Base-by-base conservation (phyloP, 2,888 invertebrate genomes). In the Gymnoscelis rufifasciata region DNA sequence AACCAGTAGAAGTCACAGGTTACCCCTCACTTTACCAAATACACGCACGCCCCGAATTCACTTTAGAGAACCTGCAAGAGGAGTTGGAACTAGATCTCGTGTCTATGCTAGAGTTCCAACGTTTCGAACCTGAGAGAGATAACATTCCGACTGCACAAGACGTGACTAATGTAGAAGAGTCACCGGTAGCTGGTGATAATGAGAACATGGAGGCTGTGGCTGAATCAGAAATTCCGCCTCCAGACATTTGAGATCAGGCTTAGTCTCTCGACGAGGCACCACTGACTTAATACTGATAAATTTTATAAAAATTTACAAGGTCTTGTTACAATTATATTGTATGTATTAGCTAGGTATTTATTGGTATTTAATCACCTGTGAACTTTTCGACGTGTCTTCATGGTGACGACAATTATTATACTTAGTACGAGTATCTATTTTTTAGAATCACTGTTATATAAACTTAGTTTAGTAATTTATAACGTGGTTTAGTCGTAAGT, bases 241-340 rank as follows among this genome's bases (percentile, higher is more conserved):
- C 59, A 33, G 38, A 36, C 37, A 12, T 45, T 38, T 45, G 49
- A 45, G 35, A 35, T 10, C 28, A 37, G 14, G 19, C 36, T 14
- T 1, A 7, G 10, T 38, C 33, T 44, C 28, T 6, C 10, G n/a
- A 33, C 13, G 37, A 44, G 40, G 14, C 47, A 57, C 64, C 59
- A 62, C 52, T 35, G 48, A 64, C 46, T 55, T 33, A 7, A 62
- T 63, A 33, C 3, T 69, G 68, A 68, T 71, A 58, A 62, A 51
- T 76, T 78, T 82, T 76, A 64, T 76, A 78, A 66, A 54, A 64
- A 67, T 60, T 79, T 78, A 81, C 74, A 74, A 72, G 27, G 54
- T 67, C 66, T 74, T 74, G 54, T 60, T 64, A 68, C 56, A 52
- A 59, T 59, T 60, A 35, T 35, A 35, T 23, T 11, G 35, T 35